Percentiles rank a stretch among this genome's conserved stretches.
Conservation (phyloP, 2,797 vertebrate species). For the Graptemys geographica region DNA sequence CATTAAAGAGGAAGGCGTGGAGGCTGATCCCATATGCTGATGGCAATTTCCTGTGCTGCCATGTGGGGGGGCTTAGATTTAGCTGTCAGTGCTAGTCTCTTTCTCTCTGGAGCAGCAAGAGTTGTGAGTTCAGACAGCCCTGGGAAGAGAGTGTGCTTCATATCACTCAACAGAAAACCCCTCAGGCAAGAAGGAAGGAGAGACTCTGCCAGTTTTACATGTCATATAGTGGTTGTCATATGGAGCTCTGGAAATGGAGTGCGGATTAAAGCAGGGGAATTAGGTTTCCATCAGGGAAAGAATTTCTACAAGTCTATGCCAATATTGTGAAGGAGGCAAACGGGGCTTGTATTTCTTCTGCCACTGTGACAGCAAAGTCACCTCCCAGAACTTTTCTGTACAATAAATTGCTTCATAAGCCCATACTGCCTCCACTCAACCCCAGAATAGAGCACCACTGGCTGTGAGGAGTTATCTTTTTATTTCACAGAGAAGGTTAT, state of each 20-base stretch:
- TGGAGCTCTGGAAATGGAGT: not conserved
- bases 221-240: not conserved
- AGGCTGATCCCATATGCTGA: not conserved
- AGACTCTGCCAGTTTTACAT: not conserved
- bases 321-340: not conserved
- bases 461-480: not conserved
- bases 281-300: not conserved
- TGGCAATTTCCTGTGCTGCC: not conserved
- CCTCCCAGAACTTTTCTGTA: not conserved
- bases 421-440: not conserved
- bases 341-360: not conserved
- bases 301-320: not conserved
- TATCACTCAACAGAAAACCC: conserved; percentile 7
- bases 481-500: not conserved
- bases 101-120: not conserved
- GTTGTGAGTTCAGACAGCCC: not conserved
- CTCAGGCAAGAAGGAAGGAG: not conserved
- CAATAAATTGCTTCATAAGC: not conserved
- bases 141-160: rapidly evolving
- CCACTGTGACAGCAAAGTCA: not conserved
- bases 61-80: not conserved
- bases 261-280: not conserved
- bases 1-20: not conserved
- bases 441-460: not conserved
- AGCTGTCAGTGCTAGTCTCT: not conserved